A percentile compares a stretch with the other conserved stretches of the same genome.
phyloP scores from a whole-genome alignment of 2,113 vertebrate species.

The Daboia siamensis region DNA sequence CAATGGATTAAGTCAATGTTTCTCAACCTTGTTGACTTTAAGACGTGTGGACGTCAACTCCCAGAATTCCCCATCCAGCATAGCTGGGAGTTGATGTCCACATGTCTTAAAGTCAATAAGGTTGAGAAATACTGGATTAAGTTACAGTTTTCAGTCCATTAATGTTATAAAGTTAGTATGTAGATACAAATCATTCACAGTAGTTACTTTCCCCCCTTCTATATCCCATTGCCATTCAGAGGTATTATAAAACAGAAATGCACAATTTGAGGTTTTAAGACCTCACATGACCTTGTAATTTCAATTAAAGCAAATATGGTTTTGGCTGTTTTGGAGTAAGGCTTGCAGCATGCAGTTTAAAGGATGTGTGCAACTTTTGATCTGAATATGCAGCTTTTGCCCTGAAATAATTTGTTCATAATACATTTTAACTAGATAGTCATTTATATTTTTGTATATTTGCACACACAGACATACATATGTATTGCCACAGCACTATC shows the following conservation, averaged over 20 bases:
- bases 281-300: neutral
- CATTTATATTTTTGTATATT: neutral
- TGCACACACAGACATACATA: accelerated
- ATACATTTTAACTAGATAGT: neutral
- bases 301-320: neutral
- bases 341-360: neutral
- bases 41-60: neutral
- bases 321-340: neutral
- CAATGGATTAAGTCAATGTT: neutral
- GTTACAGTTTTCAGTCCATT: neutral
- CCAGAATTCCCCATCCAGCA: neutral
- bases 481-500: neutral
- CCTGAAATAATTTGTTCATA: neutral
- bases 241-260: neutral
- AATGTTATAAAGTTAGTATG: neutral
- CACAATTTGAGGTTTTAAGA: neutral
- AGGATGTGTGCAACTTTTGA: neutral
- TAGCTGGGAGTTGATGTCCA: neutral
- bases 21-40: neutral
- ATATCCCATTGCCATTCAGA: neutral
- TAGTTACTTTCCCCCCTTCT: neutral
- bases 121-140: neutral
- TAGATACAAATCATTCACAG: neutral
- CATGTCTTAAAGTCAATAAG: neutral
- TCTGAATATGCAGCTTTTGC: neutral